Evolutionary conservation across 2,888 invertebrate genomes (phyloP).

Genomic region (Nymphalis polychloros): DNA sequence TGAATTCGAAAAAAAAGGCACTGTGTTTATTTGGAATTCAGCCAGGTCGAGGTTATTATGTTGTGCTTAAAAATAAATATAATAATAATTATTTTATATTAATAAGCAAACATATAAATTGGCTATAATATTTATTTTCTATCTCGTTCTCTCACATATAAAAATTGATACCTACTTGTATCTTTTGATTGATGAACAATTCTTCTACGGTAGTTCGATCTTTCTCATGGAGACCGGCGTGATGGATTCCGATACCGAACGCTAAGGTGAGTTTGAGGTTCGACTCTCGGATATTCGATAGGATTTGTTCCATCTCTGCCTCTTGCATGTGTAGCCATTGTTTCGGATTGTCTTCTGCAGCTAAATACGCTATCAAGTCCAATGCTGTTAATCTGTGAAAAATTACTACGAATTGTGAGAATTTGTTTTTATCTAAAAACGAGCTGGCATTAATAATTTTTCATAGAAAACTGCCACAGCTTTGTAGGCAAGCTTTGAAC

Average conservation of each 20-base stretch:
- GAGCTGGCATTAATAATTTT: too few species aligned
- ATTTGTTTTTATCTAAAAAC: too few species aligned
- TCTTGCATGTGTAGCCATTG: conserved; percentile 96
- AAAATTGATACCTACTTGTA: conserved; percentile 84
- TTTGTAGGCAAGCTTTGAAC: background rate
- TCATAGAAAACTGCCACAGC: too few species aligned
- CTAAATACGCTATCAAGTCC: conserved; percentile 94
- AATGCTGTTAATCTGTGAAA: conserved; percentile 91
- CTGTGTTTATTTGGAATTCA: too few species aligned
- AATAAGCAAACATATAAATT: too few species aligned
- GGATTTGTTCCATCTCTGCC: conserved; percentile 90
- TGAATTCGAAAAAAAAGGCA: too few species aligned
- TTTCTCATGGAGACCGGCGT: conserved; percentile 96
- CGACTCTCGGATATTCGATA: conserved; percentile 88
- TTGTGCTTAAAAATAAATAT: too few species aligned
- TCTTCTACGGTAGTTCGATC: conserved; percentile 96
- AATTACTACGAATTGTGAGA: background rate
- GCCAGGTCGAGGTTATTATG: too few species aligned
- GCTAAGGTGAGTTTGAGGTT: conserved; percentile 96
- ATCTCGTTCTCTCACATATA: too few species aligned
- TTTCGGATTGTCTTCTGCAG: conserved; percentile 95
- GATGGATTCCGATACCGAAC: conserved; percentile 99
- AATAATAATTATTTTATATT: too few species aligned
- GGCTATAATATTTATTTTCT: too few species aligned
- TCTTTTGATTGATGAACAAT: conserved; percentile 96